These are phyloP conservation scores for Watersipora subatra DNA, from an alignment of 1,140 invertebrate species.

Conservation along the genomic window DNA sequence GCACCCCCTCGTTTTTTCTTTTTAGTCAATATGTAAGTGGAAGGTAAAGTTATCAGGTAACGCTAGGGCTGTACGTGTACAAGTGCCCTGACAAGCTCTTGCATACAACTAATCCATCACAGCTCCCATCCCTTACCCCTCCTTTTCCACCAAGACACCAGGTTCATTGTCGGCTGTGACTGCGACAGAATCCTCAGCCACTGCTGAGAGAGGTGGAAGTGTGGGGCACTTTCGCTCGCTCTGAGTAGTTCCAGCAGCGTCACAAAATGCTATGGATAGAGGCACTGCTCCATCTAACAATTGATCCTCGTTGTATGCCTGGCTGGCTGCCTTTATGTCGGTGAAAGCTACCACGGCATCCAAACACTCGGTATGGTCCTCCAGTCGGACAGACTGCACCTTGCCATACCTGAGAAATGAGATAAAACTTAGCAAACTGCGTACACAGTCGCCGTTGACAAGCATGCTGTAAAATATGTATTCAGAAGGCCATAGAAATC, in stretches of 20 bases:
- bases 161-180: slow-evolving; percentile 41
- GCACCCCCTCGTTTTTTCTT: too few species aligned
- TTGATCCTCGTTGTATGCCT: slow-evolving; percentile 77
- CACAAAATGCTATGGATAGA: not conserved
- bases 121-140: not conserved
- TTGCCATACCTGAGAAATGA: slow-evolving; percentile 70
- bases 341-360: slow-evolving; percentile 84
- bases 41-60: too few species aligned
- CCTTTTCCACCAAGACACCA: not conserved
- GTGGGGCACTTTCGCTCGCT: not conserved
- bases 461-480: not conserved
- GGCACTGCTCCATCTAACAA: slow-evolving; percentile 50
- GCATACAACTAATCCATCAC: not conserved
- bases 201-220: too few species aligned
- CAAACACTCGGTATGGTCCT: slow-evolving; percentile 49
- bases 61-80: too few species aligned
- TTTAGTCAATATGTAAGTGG: too few species aligned
- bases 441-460: not conserved
- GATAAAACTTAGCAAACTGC: not conserved
- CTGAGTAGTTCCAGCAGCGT: not conserved
- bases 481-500: not conserved
- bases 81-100: too few species aligned
- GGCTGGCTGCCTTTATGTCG: slow-evolving; percentile 87
- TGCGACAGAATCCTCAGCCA: too few species aligned
- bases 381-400: slow-evolving; percentile 85